Conservation (phyloP, 2,888 invertebrate genomes). For the Ischnus inquisitorius region DNA sequence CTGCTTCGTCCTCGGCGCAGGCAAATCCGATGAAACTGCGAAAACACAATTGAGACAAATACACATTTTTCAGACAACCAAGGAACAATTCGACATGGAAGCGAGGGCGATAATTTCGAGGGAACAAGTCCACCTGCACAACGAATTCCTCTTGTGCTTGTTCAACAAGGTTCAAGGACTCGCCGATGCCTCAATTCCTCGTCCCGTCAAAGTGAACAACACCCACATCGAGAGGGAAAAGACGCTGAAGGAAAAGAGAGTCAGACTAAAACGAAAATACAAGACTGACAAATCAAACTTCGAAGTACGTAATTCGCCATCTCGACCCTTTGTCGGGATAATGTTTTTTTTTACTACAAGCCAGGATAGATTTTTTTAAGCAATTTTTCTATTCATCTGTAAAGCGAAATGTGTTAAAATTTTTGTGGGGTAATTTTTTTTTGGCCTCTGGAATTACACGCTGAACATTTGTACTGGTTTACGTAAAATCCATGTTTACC, state of each 20-base stretch:
- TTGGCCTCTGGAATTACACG: no score
- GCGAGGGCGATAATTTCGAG: constrained; percentile 91
- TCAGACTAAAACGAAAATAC: constrained; percentile 79
- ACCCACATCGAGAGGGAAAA: constrained; percentile 84
- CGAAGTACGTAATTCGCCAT: constrained; percentile 83
- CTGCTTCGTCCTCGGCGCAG: background rate
- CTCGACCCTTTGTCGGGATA: no score
- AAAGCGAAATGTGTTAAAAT: no score
- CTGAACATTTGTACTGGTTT: no score
- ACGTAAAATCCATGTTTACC: no score
- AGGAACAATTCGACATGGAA: constrained; percentile 94
- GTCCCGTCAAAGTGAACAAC: constrained; percentile 79
- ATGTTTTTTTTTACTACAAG: background rate
- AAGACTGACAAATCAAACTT: constrained; percentile 84
- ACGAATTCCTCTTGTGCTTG: constrained; percentile 93
- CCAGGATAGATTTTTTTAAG: background rate
- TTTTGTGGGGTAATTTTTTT: no score
- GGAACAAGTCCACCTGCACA: constrained; percentile 93
- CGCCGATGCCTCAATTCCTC: constrained; percentile 82
- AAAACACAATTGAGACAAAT: background rate
- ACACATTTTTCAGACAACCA: constrained; percentile 88
- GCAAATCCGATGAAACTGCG: background rate
- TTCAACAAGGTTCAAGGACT: constrained; percentile 90
- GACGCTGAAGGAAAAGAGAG: constrained; percentile 79
- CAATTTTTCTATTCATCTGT: no score